Conservation (phyloP, 2,113 vertebrate species). For the Pomatostomus ruficeps region DNA sequence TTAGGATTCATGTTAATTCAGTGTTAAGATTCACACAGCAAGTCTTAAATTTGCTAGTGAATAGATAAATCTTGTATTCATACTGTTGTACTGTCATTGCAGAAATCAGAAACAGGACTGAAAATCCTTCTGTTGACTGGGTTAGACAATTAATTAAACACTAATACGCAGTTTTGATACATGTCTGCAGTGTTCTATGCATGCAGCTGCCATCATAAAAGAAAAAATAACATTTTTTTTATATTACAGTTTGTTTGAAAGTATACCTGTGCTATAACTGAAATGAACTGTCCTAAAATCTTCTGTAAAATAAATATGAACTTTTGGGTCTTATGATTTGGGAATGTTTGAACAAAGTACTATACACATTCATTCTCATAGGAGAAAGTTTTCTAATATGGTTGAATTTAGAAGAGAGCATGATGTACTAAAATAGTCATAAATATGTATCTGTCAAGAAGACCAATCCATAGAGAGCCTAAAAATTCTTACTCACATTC, state of each 20-base stretch:
- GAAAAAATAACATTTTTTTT: not conserved
- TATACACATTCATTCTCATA: not conserved
- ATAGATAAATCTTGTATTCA: not conserved
- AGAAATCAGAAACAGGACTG: not conserved
- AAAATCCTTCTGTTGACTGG: not conserved
- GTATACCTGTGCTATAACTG: not conserved
- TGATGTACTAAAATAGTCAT: not conserved
- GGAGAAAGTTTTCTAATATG: not conserved
- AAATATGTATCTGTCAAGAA: constrained; percentile 26
- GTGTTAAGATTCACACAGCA: not conserved
- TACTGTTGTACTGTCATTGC: not conserved
- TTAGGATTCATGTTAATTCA: not conserved
- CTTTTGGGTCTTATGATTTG: not conserved
- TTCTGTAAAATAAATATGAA: not conserved
- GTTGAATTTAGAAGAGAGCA: not conserved
- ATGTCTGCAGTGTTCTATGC: not conserved
- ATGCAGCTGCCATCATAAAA: not conserved
- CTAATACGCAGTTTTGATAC: not conserved
- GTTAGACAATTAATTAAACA: not conserved
- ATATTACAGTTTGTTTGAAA: not conserved
- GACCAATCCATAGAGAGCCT: not conserved
- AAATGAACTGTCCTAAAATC: not conserved
- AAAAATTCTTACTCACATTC: constrained; percentile 24
- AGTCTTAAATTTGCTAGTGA: not conserved
- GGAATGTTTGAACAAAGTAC: not conserved